Evolutionary conservation across 2,113 vertebrate species (phyloP).

Genomic region (Cinclus mexicanus): DNA sequence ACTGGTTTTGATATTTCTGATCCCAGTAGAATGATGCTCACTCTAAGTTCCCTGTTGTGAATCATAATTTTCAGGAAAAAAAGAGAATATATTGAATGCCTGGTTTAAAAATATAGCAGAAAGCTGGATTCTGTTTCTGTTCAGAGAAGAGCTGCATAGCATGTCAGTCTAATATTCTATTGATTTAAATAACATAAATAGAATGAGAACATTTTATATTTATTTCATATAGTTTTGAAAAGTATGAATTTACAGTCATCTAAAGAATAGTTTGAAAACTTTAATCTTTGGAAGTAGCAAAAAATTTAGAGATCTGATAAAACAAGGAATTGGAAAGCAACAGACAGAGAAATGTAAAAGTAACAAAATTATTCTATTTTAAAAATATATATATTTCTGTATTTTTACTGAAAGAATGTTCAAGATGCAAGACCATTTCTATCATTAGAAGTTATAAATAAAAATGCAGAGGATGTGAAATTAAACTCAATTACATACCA

Average conservation of each 20-base stretch:
- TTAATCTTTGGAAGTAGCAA: not conserved
- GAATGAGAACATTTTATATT: not conserved
- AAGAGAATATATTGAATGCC: not conserved
- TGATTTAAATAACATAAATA: not conserved
- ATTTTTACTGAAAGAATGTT: not conserved
- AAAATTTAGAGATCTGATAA: not conserved
- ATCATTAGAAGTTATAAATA: not conserved
- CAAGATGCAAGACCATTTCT: not conserved
- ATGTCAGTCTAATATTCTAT: not conserved
- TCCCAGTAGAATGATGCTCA: not conserved
- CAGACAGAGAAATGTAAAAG: not conserved
- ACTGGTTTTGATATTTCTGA: not conserved
- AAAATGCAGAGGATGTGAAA: not conserved
- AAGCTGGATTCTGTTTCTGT: not conserved
- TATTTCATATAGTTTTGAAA: not conserved
- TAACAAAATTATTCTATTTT: not conserved
- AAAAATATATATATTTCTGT: not conserved
- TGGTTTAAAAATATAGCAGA: not conserved
- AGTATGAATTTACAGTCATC: not conserved
- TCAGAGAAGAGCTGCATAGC: not conserved
- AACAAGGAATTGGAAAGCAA: not conserved
- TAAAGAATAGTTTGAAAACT: not conserved
- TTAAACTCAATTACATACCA: not conserved
- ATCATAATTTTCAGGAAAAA: not conserved
- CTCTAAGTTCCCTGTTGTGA: not conserved